phyloP scores from a whole-genome alignment of 2,113 vertebrate species.

The Tenrec ecaudatus region DNA sequence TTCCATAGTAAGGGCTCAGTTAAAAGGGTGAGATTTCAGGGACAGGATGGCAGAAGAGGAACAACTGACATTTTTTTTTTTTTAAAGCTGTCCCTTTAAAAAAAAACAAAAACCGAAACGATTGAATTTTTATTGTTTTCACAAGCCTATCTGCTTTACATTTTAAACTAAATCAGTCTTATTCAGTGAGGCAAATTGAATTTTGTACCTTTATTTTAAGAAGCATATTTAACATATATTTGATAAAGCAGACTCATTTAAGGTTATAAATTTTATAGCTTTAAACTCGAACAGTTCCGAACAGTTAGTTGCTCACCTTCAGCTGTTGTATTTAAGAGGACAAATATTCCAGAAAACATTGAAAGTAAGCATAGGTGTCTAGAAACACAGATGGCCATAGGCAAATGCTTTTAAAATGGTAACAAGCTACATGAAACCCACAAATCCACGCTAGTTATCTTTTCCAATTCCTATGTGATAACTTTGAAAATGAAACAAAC shows the following conservation, averaged over 20 bases:
- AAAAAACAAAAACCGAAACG: too few species aligned
- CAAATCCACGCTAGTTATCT: conserved; percentile 37
- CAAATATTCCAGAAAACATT: conserved; percentile 48
- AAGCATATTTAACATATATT: neutral
- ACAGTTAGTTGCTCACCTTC: conserved; percentile 43
- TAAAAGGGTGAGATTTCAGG: conserved; percentile 68
- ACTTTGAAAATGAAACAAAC: conserved; percentile 20
- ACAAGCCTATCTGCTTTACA: conserved; percentile 1
- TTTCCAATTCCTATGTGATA: conserved; percentile 49
- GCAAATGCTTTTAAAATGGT: neutral
- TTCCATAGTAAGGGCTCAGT: conserved; percentile 54
- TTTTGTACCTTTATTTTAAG: conserved; percentile 28
- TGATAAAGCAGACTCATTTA: neutral
- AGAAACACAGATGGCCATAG: conserved; percentile 41
- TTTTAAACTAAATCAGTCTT: conserved; percentile 40
- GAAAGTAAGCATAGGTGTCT: conserved; percentile 38
- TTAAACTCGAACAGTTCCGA: conserved; percentile 48
- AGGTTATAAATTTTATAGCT: conserved; percentile 45
- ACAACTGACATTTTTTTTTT: too few species aligned
- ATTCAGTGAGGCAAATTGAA: conserved; percentile 38
- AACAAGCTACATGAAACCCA: neutral
- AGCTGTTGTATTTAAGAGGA: conserved; percentile 22
- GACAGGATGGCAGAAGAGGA: neutral
- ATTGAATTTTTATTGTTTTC: neutral
- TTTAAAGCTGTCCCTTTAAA: too few species aligned